Percentiles rank a stretch among this genome's conserved stretches.
Conservation (phyloP, 2,113 vertebrate species). For the Polypterus senegalus region DNA sequence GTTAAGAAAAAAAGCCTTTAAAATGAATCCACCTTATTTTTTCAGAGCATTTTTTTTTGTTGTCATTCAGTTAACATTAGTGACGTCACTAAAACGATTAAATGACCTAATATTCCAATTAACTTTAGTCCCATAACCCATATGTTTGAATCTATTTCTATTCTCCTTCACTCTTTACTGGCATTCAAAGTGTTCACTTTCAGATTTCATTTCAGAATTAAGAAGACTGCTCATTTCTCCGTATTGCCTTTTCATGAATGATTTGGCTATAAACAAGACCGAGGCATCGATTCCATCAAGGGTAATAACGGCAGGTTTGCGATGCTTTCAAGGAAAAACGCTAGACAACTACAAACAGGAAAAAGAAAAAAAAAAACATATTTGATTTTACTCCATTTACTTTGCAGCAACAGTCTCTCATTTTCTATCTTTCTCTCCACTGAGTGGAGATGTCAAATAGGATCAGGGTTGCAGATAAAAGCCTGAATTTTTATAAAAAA, state of each 20-base stretch:
- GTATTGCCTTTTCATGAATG: not conserved
- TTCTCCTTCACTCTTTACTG: not conserved
- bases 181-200: not conserved
- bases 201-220: not conserved
- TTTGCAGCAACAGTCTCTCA: not conserved
- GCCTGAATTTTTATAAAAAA: not conserved
- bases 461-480: not conserved
- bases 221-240: not conserved
- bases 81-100: too few relatives aligned
- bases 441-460: too few relatives aligned
- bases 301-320: not conserved
- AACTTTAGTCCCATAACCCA: too few relatives aligned
- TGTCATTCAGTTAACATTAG: too few relatives aligned
- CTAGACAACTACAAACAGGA: not conserved
- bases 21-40: too few relatives aligned
- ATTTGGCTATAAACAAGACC: not conserved
- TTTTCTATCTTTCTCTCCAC: too few relatives aligned
- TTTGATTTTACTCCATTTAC: not conserved
- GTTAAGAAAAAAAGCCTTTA: too few relatives aligned
- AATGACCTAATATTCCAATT: too few relatives aligned
- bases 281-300: not conserved
- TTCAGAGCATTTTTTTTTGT: too few relatives aligned
- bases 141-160: too few relatives aligned
- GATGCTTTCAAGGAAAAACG: not conserved
- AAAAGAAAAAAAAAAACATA: not conserved